These are phyloP conservation scores for Piaya cayana DNA, from an alignment of 2,113 vertebrate species.

Conservation along the genomic window DNA sequence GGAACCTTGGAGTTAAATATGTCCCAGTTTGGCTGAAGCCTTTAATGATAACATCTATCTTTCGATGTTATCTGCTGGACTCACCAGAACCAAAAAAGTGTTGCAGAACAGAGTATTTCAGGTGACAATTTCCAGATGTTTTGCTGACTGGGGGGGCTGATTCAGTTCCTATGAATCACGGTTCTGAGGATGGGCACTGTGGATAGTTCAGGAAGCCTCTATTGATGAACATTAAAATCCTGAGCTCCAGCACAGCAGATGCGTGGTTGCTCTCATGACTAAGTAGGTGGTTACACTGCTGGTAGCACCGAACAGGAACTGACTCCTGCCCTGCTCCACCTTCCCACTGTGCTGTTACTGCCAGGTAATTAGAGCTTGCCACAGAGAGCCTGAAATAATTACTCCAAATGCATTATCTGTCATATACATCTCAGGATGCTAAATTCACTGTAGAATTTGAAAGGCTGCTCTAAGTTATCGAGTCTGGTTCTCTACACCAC, in stretches of 20 bases:
- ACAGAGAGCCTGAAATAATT: neutral
- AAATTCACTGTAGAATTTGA: neutral
- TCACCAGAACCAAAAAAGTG: neutral
- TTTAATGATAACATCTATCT: neutral
- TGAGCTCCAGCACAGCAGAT: neutral
- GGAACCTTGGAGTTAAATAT: neutral
- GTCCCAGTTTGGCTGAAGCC: neutral
- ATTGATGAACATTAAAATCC: neutral
- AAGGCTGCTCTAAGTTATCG: neutral
- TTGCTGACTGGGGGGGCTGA: neutral
- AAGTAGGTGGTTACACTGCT: neutral
- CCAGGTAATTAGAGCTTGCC: neutral
- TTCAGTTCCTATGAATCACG: neutral
- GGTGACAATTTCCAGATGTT: neutral
- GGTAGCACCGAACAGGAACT: neutral
- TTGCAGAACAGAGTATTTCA: neutral
- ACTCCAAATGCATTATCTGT: neutral
- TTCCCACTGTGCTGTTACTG: neutral
- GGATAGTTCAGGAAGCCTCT: neutral
- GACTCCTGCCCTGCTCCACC: neutral
- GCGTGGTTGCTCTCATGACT: neutral
- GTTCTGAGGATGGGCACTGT: neutral
- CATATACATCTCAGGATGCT: neutral
- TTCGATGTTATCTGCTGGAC: neutral
- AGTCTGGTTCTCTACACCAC: neutral